A percentile compares a stretch with the other conserved stretches of the same genome.
These are phyloP conservation scores for Garrulus glandarius DNA, from an alignment of 2,797 vertebrate genomes.

Conservation along the genomic window DNA sequence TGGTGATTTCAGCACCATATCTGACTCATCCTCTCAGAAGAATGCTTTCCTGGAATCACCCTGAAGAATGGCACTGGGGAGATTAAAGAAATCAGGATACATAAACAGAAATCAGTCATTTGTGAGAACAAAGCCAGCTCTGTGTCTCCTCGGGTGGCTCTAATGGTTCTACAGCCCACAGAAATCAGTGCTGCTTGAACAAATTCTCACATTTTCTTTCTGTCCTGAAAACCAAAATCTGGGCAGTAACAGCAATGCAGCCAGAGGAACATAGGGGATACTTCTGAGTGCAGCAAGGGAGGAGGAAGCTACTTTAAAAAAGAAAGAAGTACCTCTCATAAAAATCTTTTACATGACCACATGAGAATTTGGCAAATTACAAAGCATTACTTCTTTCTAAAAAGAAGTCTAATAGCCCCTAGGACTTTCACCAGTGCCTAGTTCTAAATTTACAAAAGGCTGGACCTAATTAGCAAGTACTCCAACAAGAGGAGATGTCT, in stretches of 20 bases:
- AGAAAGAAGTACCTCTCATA: not conserved
- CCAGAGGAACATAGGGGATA: not conserved
- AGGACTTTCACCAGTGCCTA: not conserved
- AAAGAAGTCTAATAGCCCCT: not conserved
- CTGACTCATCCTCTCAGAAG: not conserved
- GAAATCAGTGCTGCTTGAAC: not conserved
- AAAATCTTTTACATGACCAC: not conserved
- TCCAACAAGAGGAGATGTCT: not conserved
- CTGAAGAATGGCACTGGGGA: not conserved
- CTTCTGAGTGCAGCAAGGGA: not conserved
- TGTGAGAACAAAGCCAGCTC: not conserved
- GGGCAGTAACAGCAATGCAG: not conserved
- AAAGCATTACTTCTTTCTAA: not conserved
- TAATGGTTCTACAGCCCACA: not conserved
- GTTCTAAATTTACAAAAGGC: not conserved
- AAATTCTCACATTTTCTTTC: not conserved
- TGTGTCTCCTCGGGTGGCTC: not conserved
- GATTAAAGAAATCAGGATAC: not conserved
- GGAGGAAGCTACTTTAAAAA: not conserved
- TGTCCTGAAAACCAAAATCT: not conserved
- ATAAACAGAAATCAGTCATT: not conserved
- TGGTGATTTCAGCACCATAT: not conserved
- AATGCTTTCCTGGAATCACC: not conserved
- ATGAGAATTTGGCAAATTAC: not conserved
- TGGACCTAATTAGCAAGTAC: not conserved